Base-by-base conservation (phyloP, 1,140 invertebrate genomes). In the Eumaeus atala region DNA sequence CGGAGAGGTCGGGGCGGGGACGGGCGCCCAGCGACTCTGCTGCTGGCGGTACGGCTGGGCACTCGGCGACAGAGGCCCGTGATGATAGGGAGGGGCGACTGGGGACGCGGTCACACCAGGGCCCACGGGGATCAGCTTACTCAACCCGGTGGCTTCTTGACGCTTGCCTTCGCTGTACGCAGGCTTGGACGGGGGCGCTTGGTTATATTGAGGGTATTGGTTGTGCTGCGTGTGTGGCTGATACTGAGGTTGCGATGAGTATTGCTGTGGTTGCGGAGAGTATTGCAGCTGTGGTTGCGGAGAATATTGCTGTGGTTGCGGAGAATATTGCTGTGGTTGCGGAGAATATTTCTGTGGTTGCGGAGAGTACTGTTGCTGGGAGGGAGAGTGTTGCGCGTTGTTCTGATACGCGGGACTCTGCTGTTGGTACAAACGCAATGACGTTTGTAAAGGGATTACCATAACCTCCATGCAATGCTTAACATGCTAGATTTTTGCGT, bases 331-430 rank as follows among this genome's bases (percentile, higher is more conserved):
- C 44, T 72, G 75, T 56, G 62, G 67, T 61, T 74, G 76, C 60
- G 72, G 75, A 48, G 80, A 75, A 60, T 77, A 75, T 59, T 72
- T n/a, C 67, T 62, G 75, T 67, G 58, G 76, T 63, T 80, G 84
- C 64, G 70, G 70, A 57, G 79, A 79, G 56, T 77, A 74, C 59
- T 83, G 72, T 44, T 72, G 75, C 54, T 85, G 81, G 17, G 72
- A 66, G 51, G 84, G 83, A 49, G 89, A 78, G 60, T 89, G 87
- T 60, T 87, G 87, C 54, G 80, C 87, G 76, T 77, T 77, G 80
- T 81, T 84, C 77, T 84, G 64, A 74, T 67, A 73, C 68, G 75
- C 78, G 54, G 77, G 80, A 62, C 66, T 77, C 70, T 85, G 80
- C 82, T 84, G 80, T 77, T 59, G 77, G 69, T 63, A 69, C 65